Evolutionary conservation across 2,797 vertebrate genomes (phyloP).

Genomic region (Cynopterus sphinx): DNA sequence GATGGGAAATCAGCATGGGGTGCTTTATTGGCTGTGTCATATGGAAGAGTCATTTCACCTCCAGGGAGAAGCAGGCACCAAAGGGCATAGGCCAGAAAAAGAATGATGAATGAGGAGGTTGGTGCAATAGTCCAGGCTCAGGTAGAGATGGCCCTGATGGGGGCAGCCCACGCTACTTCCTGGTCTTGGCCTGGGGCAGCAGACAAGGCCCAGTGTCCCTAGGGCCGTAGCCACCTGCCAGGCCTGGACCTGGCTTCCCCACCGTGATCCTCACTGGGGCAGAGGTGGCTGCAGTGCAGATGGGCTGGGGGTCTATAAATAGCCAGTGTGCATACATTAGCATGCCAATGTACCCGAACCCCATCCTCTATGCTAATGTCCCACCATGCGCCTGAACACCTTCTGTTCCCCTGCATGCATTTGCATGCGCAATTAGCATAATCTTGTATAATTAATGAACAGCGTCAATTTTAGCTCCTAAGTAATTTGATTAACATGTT

Average conservation of each 20-base stretch:
- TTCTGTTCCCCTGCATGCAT: constrained; percentile 97
- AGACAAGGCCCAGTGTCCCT: constrained; percentile 36
- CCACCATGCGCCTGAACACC: constrained; percentile 96
- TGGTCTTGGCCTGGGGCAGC: not conserved
- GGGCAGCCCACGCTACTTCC: not conserved
- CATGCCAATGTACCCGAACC: constrained; percentile 93
- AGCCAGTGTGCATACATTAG: constrained; percentile 96
- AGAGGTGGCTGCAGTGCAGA: constrained; percentile 89
- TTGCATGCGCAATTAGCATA: constrained; percentile 98
- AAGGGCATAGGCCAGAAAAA: not conserved
- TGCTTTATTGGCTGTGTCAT: not conserved
- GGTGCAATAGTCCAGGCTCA: not conserved
- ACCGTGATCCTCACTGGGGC: constrained; percentile 81
- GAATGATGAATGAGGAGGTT: not conserved
- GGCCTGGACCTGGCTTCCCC: constrained; percentile 47
- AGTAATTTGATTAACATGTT: constrained; percentile 98
- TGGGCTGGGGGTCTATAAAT: constrained; percentile 94
- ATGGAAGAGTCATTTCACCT: constrained; percentile 25
- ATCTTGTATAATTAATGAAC: constrained; percentile 99
- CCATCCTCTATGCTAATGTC: constrained; percentile 99
- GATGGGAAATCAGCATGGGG: not conserved
- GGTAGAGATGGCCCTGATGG: not conserved
- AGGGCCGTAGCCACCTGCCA: constrained; percentile 40
- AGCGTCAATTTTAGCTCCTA: constrained; percentile 95
- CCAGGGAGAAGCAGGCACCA: not conserved